Base-by-base conservation (phyloP, 2,888 invertebrate species). In the Entomobrya multifasciata region DNA sequence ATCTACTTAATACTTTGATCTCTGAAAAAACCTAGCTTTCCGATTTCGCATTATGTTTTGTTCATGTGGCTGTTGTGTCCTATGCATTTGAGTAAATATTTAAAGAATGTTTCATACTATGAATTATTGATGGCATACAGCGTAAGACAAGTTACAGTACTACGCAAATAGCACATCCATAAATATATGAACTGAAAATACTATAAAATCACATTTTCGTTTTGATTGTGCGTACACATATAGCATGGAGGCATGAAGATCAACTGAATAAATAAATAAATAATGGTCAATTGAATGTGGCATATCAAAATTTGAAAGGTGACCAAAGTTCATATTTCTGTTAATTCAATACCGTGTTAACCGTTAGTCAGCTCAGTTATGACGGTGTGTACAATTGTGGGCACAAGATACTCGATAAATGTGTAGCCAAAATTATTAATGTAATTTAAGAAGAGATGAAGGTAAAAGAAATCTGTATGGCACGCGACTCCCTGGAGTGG, bases 401-500 rank as follows among this genome's bases (percentile, higher is more conserved):
- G 8, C 17, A 67, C 17, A 67, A 41, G 36, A 8, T 41, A 70
- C 22, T 49, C 25, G 49, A 20, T 20, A 22, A n/a, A 57, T 11
- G 20, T 57, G 11, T 22, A 22, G 10, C 20, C 57, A 10, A 11
- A 20, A 20, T 57, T 4, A 57, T 11, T 6, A 30, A 49, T 55
- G 25, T 57, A 44, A 60, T 17, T 13, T 22, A 22, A 49, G 36
- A 1, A 47, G 65, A 76, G 20, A 15, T 76, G 62, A 44, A 20
- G 20, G 22, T 30, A n/a, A 52, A 20, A 60, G 76, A 87, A 80
- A 65, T 76, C 30, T 67, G 79, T 84, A 86, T 89, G 89, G 89
- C 90, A 90, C 89, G 89, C 88, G 89, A 89, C 89, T 89, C 89
- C 90, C 90, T 86, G 90, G 82, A 87, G 90, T 86, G 89, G 86